Evolutionary conservation across 37 sponge, comb jelly and placozoan genomes (phyloP).

Genomic region (Eunapius fragilis): DNA sequence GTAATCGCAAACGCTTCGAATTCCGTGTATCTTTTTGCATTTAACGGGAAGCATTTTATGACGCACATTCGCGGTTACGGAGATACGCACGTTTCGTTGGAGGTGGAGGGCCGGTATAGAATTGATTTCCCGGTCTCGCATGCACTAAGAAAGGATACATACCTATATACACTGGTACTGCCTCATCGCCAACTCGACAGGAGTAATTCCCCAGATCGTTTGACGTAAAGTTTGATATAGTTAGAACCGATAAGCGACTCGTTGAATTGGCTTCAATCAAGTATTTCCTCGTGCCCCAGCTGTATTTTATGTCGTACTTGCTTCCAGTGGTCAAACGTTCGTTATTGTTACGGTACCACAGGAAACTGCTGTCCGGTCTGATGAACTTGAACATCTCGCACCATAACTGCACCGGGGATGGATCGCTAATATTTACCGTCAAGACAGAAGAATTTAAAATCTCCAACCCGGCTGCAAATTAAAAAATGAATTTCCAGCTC

Average conservation of each 20-base stretch:
- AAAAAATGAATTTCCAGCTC: neutral
- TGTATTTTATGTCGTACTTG: neutral
- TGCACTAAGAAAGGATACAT: too few species aligned
- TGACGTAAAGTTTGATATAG: neutral
- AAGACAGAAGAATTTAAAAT: neutral
- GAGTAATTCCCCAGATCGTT: neutral
- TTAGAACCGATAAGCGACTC: neutral
- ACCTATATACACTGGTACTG: neutral
- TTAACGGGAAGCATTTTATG: too few species aligned
- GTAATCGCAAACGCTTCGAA: too few species aligned
- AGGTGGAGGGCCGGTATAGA: too few species aligned
- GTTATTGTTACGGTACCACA: neutral
- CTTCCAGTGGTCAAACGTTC: neutral
- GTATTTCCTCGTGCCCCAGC: neutral
- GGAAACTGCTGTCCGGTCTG: neutral
- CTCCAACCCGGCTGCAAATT: neutral
- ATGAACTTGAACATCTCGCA: neutral
- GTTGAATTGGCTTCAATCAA: neutral
- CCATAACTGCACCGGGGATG: neutral
- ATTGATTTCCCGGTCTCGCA: too few species aligned
- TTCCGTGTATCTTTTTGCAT: too few species aligned
- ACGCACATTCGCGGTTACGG: too few species aligned
- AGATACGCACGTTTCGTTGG: too few species aligned
- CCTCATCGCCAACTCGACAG: neutral
- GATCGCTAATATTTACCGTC: neutral